Conservation (phyloP, 2,888 invertebrate species). For the Drosophila anomalata region DNA sequence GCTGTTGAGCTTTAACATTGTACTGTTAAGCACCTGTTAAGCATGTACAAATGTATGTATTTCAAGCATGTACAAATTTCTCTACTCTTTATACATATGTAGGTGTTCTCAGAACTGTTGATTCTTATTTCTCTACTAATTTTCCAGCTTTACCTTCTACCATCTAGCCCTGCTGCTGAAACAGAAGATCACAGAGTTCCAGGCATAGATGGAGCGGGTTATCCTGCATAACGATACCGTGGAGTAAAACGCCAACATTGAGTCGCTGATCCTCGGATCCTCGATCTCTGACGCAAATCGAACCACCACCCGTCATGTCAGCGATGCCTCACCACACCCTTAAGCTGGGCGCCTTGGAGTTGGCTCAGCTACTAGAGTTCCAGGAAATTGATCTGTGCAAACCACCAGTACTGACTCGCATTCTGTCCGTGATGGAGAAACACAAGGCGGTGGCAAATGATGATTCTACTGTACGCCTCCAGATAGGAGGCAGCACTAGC, state of each 20-base stretch:
- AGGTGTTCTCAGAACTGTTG: background rate
- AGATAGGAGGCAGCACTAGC: constrained; percentile 40
- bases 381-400: constrained; percentile 69
- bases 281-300: constrained; percentile 81
- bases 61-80: too few relatives aligned
- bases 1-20: too few relatives aligned
- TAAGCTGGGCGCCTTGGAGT: too few relatives aligned
- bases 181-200: constrained; percentile 80
- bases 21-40: too few relatives aligned
- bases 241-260: constrained; percentile 75
- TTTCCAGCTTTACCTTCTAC: constrained; percentile 80
- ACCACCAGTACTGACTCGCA: constrained; percentile 74
- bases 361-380: constrained; percentile 84
- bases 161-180: constrained; percentile 77
- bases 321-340: constrained; percentile 85
- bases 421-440: constrained; percentile 72
- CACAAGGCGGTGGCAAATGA: constrained; percentile 66
- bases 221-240: constrained; percentile 85
- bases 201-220: constrained; percentile 83
- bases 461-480: constrained; percentile 54
- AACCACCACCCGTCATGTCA: constrained; percentile 82
- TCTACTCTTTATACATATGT: too few relatives aligned
- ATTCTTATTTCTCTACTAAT: too few relatives aligned
- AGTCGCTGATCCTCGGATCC: constrained; percentile 84
- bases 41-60: too few relatives aligned